A percentile compares a stretch with the other conserved stretches of the same genome.
phyloP scores from a whole-genome alignment of 2,797 vertebrate genomes.

The Pseudochromis fuscus region DNA sequence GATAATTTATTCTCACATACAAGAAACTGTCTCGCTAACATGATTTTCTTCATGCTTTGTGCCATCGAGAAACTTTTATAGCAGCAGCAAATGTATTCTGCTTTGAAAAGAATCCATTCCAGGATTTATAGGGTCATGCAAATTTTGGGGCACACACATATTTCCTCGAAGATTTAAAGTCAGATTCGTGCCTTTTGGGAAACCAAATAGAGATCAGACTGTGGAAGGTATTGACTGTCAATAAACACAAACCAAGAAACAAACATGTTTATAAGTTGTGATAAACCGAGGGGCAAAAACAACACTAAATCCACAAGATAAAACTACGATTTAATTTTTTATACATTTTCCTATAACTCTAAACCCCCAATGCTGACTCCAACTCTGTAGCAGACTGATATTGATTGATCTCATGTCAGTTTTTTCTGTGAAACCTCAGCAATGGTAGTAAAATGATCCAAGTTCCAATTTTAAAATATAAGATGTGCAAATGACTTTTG shows the following conservation, averaged over 20 bases:
- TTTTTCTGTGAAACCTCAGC: constrained; percentile 28
- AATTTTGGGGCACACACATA: not conserved
- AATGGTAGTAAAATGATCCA: constrained; percentile 8
- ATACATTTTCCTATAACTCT: not conserved
- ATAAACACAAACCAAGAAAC: not conserved
- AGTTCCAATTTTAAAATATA: constrained; percentile 42
- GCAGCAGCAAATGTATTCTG: constrained; percentile 1
- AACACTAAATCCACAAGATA: not conserved
- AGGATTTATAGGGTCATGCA: constrained; percentile 22
- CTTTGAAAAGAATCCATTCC: not conserved
- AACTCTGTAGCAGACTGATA: constrained; percentile 4
- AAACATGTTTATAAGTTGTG: not conserved
- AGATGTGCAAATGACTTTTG: constrained; percentile 53
- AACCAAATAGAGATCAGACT: not conserved
- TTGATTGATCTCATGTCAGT: constrained; percentile 36
- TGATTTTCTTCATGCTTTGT: constrained; percentile 60
- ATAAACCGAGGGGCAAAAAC: not conserved
- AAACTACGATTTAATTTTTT: not conserved
- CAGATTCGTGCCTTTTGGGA: not conserved
- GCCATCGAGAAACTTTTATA: constrained; percentile 34
- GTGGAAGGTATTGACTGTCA: not conserved
- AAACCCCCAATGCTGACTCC: constrained; percentile 8
- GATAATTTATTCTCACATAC: constrained; percentile 73
- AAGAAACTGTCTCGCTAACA: constrained; percentile 60
- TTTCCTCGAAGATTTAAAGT: constrained; percentile 19